Conservation (phyloP, 2,113 vertebrate genomes). For the Oxygymnocypris stewartii region DNA sequence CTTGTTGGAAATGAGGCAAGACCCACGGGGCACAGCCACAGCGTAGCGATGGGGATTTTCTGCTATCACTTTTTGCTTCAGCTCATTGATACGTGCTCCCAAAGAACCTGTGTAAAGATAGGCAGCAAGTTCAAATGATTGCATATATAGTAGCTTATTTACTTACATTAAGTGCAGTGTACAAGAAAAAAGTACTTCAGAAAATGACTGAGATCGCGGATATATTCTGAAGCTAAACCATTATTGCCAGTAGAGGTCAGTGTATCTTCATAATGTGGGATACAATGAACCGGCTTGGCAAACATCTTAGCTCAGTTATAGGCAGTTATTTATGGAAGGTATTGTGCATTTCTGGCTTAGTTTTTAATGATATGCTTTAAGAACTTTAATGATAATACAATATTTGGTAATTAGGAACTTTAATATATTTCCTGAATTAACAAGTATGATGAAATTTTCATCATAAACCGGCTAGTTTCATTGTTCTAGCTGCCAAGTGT, state of each 20-base stretch:
- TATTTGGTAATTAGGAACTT: neutral
- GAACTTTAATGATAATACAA: neutral
- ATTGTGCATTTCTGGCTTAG: neutral
- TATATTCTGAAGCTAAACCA: neutral
- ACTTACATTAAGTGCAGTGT: neutral
- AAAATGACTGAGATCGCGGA: neutral
- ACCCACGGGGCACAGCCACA: constrained; percentile 93
- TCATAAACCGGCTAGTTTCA: neutral
- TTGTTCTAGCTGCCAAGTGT: neutral
- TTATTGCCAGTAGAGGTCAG: constrained; percentile 58
- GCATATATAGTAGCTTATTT: neutral
- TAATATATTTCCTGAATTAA: neutral
- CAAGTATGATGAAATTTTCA: neutral
- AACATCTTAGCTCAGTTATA: neutral
- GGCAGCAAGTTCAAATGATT: neutral
- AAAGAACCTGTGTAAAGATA: constrained; percentile 80
- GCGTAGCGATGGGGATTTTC: constrained; percentile 93
- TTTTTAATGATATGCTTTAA: neutral
- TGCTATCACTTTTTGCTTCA: constrained; percentile 91
- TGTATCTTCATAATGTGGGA: neutral
- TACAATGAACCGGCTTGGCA: neutral
- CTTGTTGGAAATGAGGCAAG: neutral
- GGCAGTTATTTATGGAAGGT: neutral
- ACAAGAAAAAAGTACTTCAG: neutral
- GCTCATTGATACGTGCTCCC: constrained; percentile 88